Conservation (phyloP, 2,113 vertebrate genomes). For the Oceanodroma tethys region DNA sequence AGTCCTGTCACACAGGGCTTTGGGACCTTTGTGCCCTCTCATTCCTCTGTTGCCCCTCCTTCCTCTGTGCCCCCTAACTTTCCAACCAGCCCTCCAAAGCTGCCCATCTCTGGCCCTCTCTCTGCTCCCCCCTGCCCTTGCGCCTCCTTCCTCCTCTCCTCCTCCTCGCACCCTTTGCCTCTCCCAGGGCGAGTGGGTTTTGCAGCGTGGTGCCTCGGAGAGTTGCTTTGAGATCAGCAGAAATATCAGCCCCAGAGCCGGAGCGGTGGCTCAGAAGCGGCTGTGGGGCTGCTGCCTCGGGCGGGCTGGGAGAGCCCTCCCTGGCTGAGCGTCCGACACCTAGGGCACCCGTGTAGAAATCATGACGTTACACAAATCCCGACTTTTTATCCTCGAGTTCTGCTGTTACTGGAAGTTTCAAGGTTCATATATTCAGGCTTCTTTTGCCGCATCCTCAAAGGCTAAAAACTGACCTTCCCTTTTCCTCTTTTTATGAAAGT, state of each 20-base stretch:
- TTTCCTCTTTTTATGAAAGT: not conserved
- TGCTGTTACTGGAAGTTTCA: not conserved
- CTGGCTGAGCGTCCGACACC: fast-evolving
- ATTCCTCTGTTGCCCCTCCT: too few species aligned
- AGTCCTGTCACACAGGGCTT: not conserved
- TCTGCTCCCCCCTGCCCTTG: not conserved
- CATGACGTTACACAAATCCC: not conserved
- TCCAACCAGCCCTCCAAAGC: not conserved
- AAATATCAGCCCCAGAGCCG: fast-evolving
- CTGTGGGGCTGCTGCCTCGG: not conserved
- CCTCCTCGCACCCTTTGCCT: not conserved
- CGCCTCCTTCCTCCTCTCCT: not conserved
- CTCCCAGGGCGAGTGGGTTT: not conserved
- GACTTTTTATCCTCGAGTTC: not conserved
- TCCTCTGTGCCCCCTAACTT: not conserved
- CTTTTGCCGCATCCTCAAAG: not conserved
- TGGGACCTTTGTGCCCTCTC: not conserved
- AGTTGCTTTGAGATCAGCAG: not conserved
- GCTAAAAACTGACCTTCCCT: not conserved
- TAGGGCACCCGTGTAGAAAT: fast-evolving
- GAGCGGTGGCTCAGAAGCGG: not conserved
- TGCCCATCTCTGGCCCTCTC: not conserved
- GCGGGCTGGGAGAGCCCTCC: not conserved
- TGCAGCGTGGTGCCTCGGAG: not conserved
- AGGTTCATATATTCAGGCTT: not conserved